Conservation (phyloP, 2,113 vertebrate genomes). For the Oryzias woworae region DNA sequence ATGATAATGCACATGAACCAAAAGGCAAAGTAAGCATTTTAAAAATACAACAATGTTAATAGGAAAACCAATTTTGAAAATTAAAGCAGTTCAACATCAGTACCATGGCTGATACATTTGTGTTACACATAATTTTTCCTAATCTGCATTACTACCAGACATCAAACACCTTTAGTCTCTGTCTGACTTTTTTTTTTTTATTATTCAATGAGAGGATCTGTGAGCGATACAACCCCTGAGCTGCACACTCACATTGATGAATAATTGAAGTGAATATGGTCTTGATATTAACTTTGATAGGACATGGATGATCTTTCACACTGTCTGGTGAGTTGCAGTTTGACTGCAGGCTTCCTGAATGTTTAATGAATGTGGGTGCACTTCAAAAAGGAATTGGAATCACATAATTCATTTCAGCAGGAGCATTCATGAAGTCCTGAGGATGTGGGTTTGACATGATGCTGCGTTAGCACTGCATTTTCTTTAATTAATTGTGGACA, state of each 20-base stretch:
- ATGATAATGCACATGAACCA: no score
- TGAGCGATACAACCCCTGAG: background rate
- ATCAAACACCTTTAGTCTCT: constrained; percentile 21
- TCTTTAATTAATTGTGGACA: no score
- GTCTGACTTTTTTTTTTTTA: constrained; percentile 9
- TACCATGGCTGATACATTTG: no score
- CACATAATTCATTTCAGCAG: constrained; percentile 24
- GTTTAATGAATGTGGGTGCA: constrained; percentile 70
- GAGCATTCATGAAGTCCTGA: constrained; percentile 20
- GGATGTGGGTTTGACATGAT: constrained; percentile 2
- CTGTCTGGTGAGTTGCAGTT: constrained; percentile 22
- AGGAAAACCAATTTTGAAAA: no score
- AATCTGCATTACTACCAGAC: background rate
- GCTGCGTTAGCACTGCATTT: no score
- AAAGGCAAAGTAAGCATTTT: no score
- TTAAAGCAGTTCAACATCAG: no score
- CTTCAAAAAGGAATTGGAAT: constrained; percentile 45
- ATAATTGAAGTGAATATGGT: constrained; percentile 48
- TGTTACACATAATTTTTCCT: no score
- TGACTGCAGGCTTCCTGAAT: constrained; percentile 47
- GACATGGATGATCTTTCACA: constrained; percentile 45
- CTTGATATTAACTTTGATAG: constrained; percentile 50
- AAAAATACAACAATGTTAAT: no score
- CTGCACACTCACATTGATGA: constrained; percentile 30
- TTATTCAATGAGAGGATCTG: background rate